Evolutionary conservation across 2,888 invertebrate genomes (phyloP).

Genomic region (Seira musarum): DNA sequence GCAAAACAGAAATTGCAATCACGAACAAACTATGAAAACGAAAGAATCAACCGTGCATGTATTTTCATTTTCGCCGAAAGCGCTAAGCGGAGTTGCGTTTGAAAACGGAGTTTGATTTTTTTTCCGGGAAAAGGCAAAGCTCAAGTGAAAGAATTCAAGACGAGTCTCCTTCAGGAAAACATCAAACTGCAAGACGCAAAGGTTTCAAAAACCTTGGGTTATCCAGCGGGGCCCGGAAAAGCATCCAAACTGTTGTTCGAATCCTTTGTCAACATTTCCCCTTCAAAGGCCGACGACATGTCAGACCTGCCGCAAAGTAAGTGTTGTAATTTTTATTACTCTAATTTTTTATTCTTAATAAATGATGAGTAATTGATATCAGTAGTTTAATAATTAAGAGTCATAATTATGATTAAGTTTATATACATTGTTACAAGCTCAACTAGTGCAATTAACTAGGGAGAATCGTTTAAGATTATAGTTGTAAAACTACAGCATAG

Average conservation of each 20-base stretch:
- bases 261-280: conserved; percentile 74
- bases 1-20: conserved; percentile 11
- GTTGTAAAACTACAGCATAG: no score
- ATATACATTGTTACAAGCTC: not conserved
- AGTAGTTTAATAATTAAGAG: not conserved
- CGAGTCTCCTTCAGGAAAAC: not conserved
- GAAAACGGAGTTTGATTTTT: conserved; percentile 2
- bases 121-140: not conserved
- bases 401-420: conserved; percentile 9
- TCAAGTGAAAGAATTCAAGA: not conserved
- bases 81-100: no score
- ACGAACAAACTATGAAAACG: no score
- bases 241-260: conserved; percentile 71
- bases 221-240: conserved; percentile 25
- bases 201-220: conserved; percentile 36
- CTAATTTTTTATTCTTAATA: conserved; percentile 26
- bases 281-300: conserved; percentile 75
- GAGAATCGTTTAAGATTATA: not conserved
- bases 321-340: conserved; percentile 63
- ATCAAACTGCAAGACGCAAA: not conserved
- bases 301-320: conserved; percentile 75
- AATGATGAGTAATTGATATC: not conserved
- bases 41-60: conserved; percentile 9
- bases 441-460: not conserved
- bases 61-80: not conserved